Conservation (phyloP, 2,888 invertebrate genomes). For the Epirrhoe tristata region DNA sequence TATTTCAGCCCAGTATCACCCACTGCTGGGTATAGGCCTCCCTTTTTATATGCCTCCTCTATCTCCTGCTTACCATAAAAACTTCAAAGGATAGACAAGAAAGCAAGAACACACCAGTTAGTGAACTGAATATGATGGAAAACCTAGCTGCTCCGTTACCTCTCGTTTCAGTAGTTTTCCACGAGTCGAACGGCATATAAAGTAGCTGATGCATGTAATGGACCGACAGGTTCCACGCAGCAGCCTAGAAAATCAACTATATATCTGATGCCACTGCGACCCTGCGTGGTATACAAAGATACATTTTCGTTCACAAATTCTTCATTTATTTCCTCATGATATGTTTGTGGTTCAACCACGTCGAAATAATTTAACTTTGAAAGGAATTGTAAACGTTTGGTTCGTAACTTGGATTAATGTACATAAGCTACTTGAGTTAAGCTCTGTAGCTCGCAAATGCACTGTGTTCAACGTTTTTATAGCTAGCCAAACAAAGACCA, state of each 20-base stretch:
- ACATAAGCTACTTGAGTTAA: background rate
- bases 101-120: background rate
- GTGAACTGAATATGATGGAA: constrained; percentile 1
- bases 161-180: constrained; percentile 9
- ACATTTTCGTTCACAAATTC: constrained; percentile 1
- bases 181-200: constrained; percentile 20
- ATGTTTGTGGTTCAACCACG: background rate
- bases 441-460: background rate
- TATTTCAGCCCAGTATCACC: too few species aligned
- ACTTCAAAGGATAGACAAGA: background rate
- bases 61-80: too few species aligned
- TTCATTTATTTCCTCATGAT: background rate
- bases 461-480: background rate
- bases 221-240: constrained; percentile 19
- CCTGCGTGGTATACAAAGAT: constrained; percentile 7
- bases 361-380: background rate
- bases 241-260: constrained; percentile 27
- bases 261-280: constrained; percentile 17
- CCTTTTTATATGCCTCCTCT: too few species aligned
- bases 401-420: background rate
- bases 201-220: constrained; percentile 27
- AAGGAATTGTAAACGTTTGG: background rate
- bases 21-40: too few species aligned
- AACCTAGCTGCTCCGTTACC: constrained; percentile 1
- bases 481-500: constrained; percentile 3